These are phyloP conservation scores for Columba guinea DNA, from an alignment of 2,797 vertebrate genomes.

Conservation along the genomic window DNA sequence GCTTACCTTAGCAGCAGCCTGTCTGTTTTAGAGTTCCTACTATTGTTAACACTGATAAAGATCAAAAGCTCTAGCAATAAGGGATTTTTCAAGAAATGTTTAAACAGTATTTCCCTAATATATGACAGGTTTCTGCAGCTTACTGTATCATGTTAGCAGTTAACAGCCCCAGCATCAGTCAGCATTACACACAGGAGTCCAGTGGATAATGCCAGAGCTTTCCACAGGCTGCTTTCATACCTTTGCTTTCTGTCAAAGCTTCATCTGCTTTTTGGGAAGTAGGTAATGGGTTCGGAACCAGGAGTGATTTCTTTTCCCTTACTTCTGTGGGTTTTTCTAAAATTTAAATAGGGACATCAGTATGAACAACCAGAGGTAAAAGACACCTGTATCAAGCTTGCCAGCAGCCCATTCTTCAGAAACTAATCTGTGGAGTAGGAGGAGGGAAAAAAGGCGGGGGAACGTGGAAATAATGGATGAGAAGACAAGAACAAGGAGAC, in stretches of 20 bases:
- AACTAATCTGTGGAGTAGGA: not conserved
- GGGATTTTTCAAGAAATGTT: not conserved
- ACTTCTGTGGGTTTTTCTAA: not conserved
- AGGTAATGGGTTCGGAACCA: not conserved
- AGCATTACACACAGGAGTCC: not conserved
- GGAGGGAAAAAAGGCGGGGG: not conserved
- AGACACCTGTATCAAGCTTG: not conserved
- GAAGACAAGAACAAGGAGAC: not conserved
- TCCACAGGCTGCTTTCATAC: not conserved
- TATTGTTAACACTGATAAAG: not conserved
- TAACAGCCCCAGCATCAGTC: not conserved
- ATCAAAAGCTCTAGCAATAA: not conserved
- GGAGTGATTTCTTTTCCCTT: not conserved
- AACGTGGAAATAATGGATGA: not conserved
- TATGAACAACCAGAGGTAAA: not conserved
- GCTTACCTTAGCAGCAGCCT: not conserved
- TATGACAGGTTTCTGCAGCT: not conserved
- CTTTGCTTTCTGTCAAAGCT: not conserved
- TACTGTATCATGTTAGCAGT: not conserved
- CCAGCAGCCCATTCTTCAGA: not conserved
- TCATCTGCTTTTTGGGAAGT: not conserved
- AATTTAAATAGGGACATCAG: not conserved
- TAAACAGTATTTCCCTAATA: not conserved
- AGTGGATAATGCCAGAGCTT: not conserved
- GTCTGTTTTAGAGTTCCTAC: not conserved